Base-by-base conservation (phyloP, 2,113 vertebrate species). In the Rhodinocichla rosea region DNA sequence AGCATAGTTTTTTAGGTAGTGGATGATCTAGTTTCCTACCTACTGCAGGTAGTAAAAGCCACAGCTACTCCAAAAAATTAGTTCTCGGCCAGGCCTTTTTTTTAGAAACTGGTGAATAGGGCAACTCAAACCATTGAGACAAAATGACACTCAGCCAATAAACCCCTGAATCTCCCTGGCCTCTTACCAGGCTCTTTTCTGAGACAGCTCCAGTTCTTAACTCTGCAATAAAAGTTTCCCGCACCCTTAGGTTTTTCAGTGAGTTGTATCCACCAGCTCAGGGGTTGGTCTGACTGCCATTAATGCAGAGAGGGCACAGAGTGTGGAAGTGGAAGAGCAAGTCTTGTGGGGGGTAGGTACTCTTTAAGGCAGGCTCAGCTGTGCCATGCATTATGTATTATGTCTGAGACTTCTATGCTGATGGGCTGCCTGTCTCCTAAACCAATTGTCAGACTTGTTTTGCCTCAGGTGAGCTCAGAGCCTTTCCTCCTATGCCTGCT, bases 41-140 rank as follows among this genome's bases (percentile, higher is more conserved):
- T 53, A 15, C 15, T 77, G 50, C 40, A 49, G 18, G n/a, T 17
- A 80, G 32, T 19, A 71, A 78, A 70, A 84, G 32, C 49, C 65
- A 85, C 39, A n/a, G 24, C 47, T 40, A 11, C 52, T 68, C 21
- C 27, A 64, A 56, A 90, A 84, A 19, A 63, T 35, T 19, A 14
- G 57, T 74, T 84, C 15, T 50, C 0, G 0, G 21, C 35, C 35
- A 37, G 12, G 20, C 4, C 24, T 50, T 11, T 67, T 16, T 45
- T 67, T 20, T 7, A 33, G 15, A 45, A 88, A 44, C 4, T 33
- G 16, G 7, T 39, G 45, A 55, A 39, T 2, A 70, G 32, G 15
- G 47, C 52, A 74, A n/a, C 19, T 77, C 24, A 52, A 59, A 11
- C 24, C 6, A 17, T 0, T 16, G 45, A 65, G 40, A 49, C 2